Evolutionary conservation across 1,140 invertebrate species (phyloP), one percentile per base, ranked within the genome.

Genomic region (Drosophila azteca): DNA sequence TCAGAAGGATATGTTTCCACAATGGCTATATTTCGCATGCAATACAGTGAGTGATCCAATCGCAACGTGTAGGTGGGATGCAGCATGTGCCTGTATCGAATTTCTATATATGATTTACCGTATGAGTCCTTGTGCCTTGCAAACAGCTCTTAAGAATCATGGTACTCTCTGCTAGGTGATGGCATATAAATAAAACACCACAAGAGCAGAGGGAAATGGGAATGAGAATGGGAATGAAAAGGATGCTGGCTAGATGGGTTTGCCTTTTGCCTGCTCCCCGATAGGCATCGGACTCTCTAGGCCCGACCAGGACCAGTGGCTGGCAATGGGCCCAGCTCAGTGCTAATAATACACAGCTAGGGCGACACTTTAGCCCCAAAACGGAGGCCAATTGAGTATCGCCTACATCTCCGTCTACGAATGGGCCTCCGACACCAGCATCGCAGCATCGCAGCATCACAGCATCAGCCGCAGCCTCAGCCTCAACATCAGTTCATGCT

Each of bases 301-400:
- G 67, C 39, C 43, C 22, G 6, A 41, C 22, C 24, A 26, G 24
- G 24, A 26, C 60, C 52, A 20, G 26, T 4, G 7, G 57, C 69
- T 72, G 69, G 67, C 69, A 61, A 62, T 39, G 55, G 20, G 48
- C 68, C 66, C 66, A 69, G 66, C 20, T 9, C n/a, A 17, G n/a
- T 26, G 64, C 61, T 67, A 67, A 67, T 67, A 67, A 65, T 48
- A 31, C 29, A 50, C 75, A 62, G 29, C 31, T 13, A 63, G 31
- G 59, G 59, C 67, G 67, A 88, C 79, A 88, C 66, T 88, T 78
- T 69, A 57, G 54, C 43, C 58, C 61, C 54, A 45, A 53, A 72
- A 52, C 60, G 46, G 69, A 64, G 60, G 67, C 74, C 82, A 67
- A 66, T 71, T 73, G 78, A 81, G 69, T 64, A 9, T 65, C 58